Percentiles rank a stretch among this genome's conserved stretches.
Conservation (phyloP, 2,888 invertebrate genomes). For the Sabellastarte sp. region DNA sequence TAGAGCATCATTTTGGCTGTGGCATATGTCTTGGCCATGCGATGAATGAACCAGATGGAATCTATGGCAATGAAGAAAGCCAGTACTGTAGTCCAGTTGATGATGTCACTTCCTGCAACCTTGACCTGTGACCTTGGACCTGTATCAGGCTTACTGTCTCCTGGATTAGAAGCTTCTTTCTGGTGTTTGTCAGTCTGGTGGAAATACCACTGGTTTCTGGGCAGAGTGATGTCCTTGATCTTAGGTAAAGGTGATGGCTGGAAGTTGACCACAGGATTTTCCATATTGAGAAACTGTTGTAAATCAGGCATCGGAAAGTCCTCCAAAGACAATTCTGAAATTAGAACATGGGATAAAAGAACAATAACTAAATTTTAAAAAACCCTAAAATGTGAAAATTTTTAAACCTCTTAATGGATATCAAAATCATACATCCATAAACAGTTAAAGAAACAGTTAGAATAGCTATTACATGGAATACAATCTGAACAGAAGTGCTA, state of each 20-base stretch:
- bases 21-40: constrained; percentile 49
- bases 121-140: background rate
- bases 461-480: too few relatives aligned
- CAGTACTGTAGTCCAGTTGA: constrained; percentile 31
- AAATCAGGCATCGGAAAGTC: constrained; percentile 33
- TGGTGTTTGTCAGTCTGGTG: too few relatives aligned
- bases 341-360: too few relatives aligned
- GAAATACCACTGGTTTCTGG: constrained; percentile 31
- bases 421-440: too few relatives aligned
- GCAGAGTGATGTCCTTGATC: constrained; percentile 28
- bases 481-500: too few relatives aligned
- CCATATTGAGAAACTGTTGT: constrained; percentile 29
- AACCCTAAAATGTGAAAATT: too few relatives aligned
- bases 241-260: constrained; percentile 22
- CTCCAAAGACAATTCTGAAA: constrained; percentile 31
- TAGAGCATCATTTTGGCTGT: constrained; percentile 48
- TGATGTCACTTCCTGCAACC: constrained; percentile 16
- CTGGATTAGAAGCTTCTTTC: too few relatives aligned
- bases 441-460: too few relatives aligned
- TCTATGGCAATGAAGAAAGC: constrained; percentile 45
- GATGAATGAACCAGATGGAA: constrained; percentile 48
- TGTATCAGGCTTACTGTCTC: background rate
- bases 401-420: too few relatives aligned
- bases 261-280: constrained; percentile 20
- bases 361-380: too few relatives aligned